Conservation (phyloP, 2,888 invertebrate species). For the Geophilus truncorum region DNA sequence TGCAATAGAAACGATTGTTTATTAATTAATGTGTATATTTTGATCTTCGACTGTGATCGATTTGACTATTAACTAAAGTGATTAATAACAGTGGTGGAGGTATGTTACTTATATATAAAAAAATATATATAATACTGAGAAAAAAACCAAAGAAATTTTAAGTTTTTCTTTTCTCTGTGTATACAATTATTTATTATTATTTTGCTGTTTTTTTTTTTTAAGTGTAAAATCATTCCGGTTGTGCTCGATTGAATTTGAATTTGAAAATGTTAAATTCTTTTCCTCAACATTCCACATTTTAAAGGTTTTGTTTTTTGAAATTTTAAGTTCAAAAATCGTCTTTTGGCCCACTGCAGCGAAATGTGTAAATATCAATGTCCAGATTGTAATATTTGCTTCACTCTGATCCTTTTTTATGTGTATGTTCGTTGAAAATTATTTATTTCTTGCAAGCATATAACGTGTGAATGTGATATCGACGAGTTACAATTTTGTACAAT, state of each 20-base stretch:
- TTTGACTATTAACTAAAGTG: too few species aligned
- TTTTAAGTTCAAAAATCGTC: neutral
- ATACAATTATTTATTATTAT: neutral
- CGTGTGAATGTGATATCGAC: constrained; percentile 17
- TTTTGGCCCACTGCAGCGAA: neutral
- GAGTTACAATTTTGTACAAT: constrained; percentile 21
- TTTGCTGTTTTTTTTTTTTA: neutral
- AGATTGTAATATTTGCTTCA: constrained; percentile 10
- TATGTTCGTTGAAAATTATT: constrained; percentile 16
- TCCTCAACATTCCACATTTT: neutral
- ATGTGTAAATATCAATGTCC: neutral
- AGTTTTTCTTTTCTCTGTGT: neutral
- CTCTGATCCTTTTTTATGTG: neutral
- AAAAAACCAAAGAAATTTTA: neutral
- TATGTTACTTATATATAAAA: constrained; percentile 3
- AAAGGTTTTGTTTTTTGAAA: neutral
- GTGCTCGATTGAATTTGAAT: neutral
- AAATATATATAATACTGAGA: too few species aligned
- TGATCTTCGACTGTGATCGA: constrained; percentile 1
- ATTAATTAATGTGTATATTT: neutral
- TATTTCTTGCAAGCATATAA: constrained; percentile 10
- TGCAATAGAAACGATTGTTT: neutral
- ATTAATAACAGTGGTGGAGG: neutral
- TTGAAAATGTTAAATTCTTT: neutral
- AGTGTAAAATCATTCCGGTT: neutral